Base-by-base conservation (phyloP, 1,140 invertebrate genomes). In the Mactra quadrangularis region DNA sequence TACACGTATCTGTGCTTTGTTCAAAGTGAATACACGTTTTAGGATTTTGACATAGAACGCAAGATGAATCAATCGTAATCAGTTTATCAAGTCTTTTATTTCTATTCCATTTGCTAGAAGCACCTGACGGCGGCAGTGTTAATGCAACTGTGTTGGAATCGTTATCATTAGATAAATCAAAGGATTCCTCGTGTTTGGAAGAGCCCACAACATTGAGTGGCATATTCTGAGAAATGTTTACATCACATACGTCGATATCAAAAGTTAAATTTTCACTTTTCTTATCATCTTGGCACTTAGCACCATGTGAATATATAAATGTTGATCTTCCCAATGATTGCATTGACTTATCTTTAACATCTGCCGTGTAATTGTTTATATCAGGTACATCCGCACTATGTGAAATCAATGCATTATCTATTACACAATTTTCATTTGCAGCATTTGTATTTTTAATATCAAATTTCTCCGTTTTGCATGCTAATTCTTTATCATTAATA, bases 81-180 rank as follows among this genome's bases (percentile, higher is more conserved):
- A 47, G 47, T 68, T 68, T 68, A 68, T 68, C 64, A 47, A 47
- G 64, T 68, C 64, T 68, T 68, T 68, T 68, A 68, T 68, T 68
- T 68, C 0, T 13, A 50, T 15, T 52, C 45, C 47, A 41, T 31
- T 29, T 19, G 41, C 41, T 68, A 47, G 22, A 38, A 41, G 64
- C 64, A 68, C 64, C 64, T 68, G 64, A 68, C 64, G 45, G 64
- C 38, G 7, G 31, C 22, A 1, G 35, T 38, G 47, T 68, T 13
- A n/a, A 31, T 68, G 64, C 64, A 68, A 27, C 45, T 68, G 25
- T 25, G 38, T 41, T 41, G 15, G 15, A 41, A 41, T 41, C 25
- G 3, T 50, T 68, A 68, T 68, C 64, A 27, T 15, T 31, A 38
- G 19, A 41, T 15, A 41, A 50, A 68, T 68, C 64, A 33, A 4